Evolutionary conservation across 1,140 invertebrate genomes (phyloP).

Genomic region (Aphaenogaster ashmeadi): DNA sequence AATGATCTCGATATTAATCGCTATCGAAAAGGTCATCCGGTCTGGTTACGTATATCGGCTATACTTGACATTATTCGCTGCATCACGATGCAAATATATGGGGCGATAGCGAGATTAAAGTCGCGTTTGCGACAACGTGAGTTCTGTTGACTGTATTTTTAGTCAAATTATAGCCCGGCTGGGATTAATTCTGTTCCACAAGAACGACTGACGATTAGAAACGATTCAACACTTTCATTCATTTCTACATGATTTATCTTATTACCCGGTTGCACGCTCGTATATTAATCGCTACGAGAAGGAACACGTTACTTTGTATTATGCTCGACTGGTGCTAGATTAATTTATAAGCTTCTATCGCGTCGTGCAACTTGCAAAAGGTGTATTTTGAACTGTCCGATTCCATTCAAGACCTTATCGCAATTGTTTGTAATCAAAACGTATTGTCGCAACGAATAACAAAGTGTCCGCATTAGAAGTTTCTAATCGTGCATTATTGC

Average conservation of each 20-base stretch:
- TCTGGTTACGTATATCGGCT: slow-evolving; percentile 33
- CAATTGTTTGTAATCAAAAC: not conserved
- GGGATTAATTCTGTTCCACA: slow-evolving; percentile 14
- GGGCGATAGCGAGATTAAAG: slow-evolving; percentile 34
- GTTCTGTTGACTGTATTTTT: slow-evolving; percentile 27
- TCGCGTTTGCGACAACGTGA: slow-evolving; percentile 50
- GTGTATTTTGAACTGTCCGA: not conserved
- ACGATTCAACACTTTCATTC: not conserved
- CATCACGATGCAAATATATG: slow-evolving; percentile 50
- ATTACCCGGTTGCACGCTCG: not conserved
- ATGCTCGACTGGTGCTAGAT: not conserved
- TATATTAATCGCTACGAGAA: slow-evolving; percentile 1
- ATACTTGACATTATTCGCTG: slow-evolving; percentile 58
- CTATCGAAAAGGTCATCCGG: slow-evolving; percentile 43
- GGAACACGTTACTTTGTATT: not conserved
- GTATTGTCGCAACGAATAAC: not conserved
- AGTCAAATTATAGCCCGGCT: slow-evolving; percentile 1
- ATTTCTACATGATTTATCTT: not conserved
- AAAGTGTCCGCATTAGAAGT: not conserved
- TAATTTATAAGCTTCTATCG: not conserved
- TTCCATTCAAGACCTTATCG: not conserved
- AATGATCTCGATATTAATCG: slow-evolving; percentile 57
- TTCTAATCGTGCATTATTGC: not conserved
- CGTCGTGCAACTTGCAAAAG: not conserved
- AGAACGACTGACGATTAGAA: slow-evolving; percentile 2